Evolutionary conservation across 1,140 invertebrate genomes (phyloP), one percentile per base, ranked within the genome.

Genomic region (Ylistrum balloti): DNA sequence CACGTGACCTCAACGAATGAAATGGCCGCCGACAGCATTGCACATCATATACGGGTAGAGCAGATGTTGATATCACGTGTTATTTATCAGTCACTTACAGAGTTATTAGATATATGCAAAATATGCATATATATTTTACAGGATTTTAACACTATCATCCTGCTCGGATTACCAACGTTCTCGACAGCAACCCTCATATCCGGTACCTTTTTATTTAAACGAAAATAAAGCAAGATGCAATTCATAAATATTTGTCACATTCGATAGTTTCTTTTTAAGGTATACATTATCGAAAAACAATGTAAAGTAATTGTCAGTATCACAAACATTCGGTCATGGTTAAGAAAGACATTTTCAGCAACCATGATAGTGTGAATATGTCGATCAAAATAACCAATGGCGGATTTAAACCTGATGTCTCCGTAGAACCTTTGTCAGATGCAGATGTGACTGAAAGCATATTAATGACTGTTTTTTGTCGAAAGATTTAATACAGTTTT

Each of bases 21-120:
- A 74, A n/a, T 74, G 56, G 22, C 22, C 56, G 56, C n/a, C 56
- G 56, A 45, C 41, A 45, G 41, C 41, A 45, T 17, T 9, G 28
- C 56, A 74, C 56, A n/a, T 74, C 56, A 74, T 74, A 74, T 74
- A 74, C 22, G 56, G 56, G 56, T 74, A 74, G 2, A 28, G n/a
- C 56, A 74, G 56, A 74, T 74, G 56, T 74, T n/a, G 22, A 74
- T 74, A 74, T 74, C 56, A 74, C 56, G 56, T 74, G 56, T 74
- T n/a, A 28, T 74, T 28, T 74, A 28, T 74, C n/a, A 3, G 56
- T 7, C n/a, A 28, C 5, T 74, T 74, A 45, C 17, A 13, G 7
- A n/a, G 56, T 74, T 9, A 74, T 74, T n/a, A 74, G 3, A 74
- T 74, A n/a, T 28, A 74, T 74, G 56, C 28, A 11, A 9, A 56